phyloP scores from a whole-genome alignment of 2,888 invertebrate species.

The Dasysyrphus tricinctus region DNA sequence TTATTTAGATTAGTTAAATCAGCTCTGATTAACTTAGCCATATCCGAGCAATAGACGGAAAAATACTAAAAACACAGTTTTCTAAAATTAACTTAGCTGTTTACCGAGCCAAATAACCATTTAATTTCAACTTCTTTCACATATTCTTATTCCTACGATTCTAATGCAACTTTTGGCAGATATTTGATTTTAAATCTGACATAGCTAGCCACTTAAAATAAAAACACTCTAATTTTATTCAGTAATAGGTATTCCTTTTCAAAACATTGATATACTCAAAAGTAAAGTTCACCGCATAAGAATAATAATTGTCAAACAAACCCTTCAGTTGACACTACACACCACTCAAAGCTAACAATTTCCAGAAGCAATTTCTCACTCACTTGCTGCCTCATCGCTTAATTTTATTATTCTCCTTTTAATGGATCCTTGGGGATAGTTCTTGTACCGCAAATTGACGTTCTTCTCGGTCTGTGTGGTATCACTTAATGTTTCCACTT shows the following conservation, averaged over 20 bases:
- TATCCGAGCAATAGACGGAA: too few relatives aligned
- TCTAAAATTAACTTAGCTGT: too few relatives aligned
- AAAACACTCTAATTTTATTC: background rate
- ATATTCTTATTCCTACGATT: too few relatives aligned
- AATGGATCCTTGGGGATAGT: slow-evolving; percentile 66
- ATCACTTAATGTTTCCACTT: slow-evolving; percentile 61
- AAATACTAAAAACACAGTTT: too few relatives aligned
- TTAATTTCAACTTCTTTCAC: too few relatives aligned
- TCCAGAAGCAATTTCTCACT: background rate
- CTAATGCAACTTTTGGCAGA: too few relatives aligned
- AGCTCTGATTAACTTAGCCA: too few relatives aligned
- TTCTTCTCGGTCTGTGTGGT: slow-evolving; percentile 61
- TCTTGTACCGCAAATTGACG: slow-evolving; percentile 67
- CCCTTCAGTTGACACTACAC: slow-evolving; percentile 19
- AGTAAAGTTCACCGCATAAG: background rate
- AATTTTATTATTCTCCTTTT: slow-evolving; percentile 62
- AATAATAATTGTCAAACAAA: slow-evolving; percentile 45
- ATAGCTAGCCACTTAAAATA: too few relatives aligned
- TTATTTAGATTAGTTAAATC: too few relatives aligned
- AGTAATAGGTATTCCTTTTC: background rate
- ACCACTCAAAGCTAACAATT: slow-evolving; percentile 14
- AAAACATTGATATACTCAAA: background rate
- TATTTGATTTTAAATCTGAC: too few relatives aligned
- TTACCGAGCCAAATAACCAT: too few relatives aligned
- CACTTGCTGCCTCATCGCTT: slow-evolving; percentile 29